A percentile compares a stretch with the other conserved stretches of the same genome.
phyloP scores from a whole-genome alignment of 1,140 invertebrate species.

The Leptinotarsa texana region DNA sequence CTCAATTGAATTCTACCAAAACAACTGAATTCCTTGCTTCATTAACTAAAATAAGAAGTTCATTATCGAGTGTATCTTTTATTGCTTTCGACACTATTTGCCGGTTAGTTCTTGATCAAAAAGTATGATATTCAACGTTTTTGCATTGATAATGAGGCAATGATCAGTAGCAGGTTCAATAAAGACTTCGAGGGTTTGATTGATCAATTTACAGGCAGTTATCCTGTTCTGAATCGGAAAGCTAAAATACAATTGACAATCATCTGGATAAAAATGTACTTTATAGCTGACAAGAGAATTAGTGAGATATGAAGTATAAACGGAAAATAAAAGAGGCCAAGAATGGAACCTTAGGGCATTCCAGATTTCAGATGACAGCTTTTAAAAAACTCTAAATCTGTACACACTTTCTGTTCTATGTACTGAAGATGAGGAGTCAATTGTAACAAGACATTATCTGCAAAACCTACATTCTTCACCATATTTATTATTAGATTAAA shows the following conservation, averaged over 20 bases:
- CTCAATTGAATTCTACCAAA: no score
- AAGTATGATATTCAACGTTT: background rate
- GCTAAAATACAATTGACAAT: background rate
- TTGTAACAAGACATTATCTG: background rate
- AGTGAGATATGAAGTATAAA: background rate
- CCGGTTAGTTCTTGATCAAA: background rate
- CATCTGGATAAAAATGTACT: background rate
- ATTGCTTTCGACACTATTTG: background rate
- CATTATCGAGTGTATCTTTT: background rate
- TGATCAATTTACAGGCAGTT: background rate
- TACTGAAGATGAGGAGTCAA: background rate
- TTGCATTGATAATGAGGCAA: background rate
- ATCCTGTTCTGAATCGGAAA: background rate
- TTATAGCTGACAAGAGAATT: no score
- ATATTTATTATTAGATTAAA: background rate
- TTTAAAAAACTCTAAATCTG: background rate
- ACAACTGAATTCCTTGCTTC: background rate
- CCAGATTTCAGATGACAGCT: background rate
- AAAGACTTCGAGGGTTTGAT: background rate
- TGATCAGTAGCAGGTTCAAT: background rate
- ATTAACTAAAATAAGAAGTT: background rate
- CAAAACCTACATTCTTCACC: background rate
- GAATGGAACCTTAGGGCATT: background rate
- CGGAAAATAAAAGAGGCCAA: background rate
- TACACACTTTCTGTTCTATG: background rate